Percentiles rank a stretch among this genome's conserved stretches.
These are phyloP conservation scores for Coluber constrictor DNA, from an alignment of 2,797 vertebrate species.

Conservation along the genomic window DNA sequence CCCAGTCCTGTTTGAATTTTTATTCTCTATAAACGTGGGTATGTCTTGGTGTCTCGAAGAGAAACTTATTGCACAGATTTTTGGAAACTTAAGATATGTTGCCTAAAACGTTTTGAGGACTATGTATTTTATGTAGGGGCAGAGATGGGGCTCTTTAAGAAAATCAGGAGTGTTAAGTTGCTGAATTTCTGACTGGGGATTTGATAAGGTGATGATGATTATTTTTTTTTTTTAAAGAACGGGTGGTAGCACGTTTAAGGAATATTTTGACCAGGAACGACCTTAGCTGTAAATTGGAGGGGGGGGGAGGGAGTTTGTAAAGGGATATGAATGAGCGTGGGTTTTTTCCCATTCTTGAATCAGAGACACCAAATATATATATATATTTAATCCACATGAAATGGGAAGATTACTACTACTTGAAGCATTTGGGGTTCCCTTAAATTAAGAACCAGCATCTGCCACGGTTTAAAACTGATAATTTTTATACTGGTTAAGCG, in stretches of 20 bases:
- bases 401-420: not conserved
- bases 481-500: not conserved
- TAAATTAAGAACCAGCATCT: not conserved
- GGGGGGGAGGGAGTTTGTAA: not conserved
- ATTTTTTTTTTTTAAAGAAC: not conserved
- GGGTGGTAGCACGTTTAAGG: not conserved
- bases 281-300: not conserved
- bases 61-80: not conserved
- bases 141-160: rapidly evolving
- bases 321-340: too few species aligned
- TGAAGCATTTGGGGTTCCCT: not conserved
- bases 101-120: not conserved
- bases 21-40: not conserved
- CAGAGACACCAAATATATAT: not conserved
- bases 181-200: not conserved
- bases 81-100: too few species aligned
- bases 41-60: not conserved
- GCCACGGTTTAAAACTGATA: not conserved
- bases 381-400: not conserved
- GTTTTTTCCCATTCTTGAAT: not conserved
- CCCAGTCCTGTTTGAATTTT: not conserved
- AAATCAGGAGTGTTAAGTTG: not conserved
- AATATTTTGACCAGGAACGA: not conserved
- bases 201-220: not conserved
- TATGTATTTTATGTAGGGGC: not conserved